Evolutionary conservation across 2,113 vertebrate species (phyloP).

Genomic region (Aptenodytes patagonicus): DNA sequence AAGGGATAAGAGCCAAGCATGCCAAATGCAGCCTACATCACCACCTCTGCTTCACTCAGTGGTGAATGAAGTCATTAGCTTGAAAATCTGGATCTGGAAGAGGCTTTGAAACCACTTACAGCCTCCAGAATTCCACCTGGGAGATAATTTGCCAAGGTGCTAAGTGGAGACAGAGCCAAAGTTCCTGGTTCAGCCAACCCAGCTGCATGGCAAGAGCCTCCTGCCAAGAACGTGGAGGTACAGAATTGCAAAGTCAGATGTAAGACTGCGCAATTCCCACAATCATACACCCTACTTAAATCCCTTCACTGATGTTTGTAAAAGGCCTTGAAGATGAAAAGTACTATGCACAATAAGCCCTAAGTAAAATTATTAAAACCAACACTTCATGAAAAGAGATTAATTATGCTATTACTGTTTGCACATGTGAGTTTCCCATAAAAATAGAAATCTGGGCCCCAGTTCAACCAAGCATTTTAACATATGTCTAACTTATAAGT

Average conservation of each 20-base stretch:
- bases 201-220: slow-evolving; percentile 29
- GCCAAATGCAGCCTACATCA: neutral
- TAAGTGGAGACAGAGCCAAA: slow-evolving; percentile 52
- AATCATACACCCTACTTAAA: neutral
- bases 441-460: slow-evolving; percentile 16
- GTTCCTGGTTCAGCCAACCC: slow-evolving; percentile 24
- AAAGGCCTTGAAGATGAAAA: slow-evolving; percentile 47
- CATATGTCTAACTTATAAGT: neutral
- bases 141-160: slow-evolving; percentile 55
- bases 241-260: slow-evolving; percentile 21
- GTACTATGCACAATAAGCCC: neutral
- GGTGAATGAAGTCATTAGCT: slow-evolving; percentile 49
- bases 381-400: slow-evolving; percentile 51
- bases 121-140: slow-evolving; percentile 42
- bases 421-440: slow-evolving; percentile 49
- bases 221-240: slow-evolving; percentile 13
- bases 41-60: slow-evolving; percentile 1
- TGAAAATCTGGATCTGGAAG: slow-evolving; percentile 38
- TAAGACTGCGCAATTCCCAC: neutral
- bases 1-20: neutral
- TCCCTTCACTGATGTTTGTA: neutral
- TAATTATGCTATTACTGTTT: slow-evolving; percentile 50
- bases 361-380: slow-evolving; percentile 44
- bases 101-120: slow-evolving; percentile 33
- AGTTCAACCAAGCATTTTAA: slow-evolving; percentile 42